Conservation (phyloP, 1,140 invertebrate species). For the Mesaphorura yosii region DNA sequence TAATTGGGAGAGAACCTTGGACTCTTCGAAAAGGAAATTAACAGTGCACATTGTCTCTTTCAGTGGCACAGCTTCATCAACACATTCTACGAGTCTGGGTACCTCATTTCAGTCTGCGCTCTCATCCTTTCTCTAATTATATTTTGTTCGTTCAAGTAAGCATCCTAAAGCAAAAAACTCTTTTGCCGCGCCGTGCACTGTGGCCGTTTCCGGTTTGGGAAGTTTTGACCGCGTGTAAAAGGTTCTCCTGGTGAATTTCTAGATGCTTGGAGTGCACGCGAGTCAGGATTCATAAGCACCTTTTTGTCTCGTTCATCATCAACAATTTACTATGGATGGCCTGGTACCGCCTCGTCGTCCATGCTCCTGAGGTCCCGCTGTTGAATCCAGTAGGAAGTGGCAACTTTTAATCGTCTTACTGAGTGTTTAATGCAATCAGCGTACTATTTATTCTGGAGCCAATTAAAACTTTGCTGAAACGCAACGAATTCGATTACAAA, state of each 20-base stretch:
- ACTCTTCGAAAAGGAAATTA: no score
- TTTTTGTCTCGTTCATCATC: conserved; percentile 45
- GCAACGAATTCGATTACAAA: no score
- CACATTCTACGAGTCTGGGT: conserved; percentile 41
- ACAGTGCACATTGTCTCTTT: no score
- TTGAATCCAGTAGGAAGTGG: conserved; percentile 37
- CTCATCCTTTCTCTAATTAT: conserved; percentile 41
- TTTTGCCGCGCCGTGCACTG: no score
- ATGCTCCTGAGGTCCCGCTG: conserved; percentile 33
- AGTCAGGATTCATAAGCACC: conserved; percentile 44
- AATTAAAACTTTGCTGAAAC: no score
- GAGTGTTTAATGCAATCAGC: no score
- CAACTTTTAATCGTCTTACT: no score
- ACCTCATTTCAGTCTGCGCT: conserved; percentile 39
- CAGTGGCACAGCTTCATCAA: conserved; percentile 38
- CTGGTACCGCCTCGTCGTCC: conserved; percentile 38
- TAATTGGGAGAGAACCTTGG: no score
- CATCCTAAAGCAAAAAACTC: conserved; percentile 26
- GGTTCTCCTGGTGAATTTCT: conserved; percentile 14
- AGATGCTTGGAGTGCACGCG: conserved; percentile 44
- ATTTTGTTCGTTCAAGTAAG: conserved; percentile 43
- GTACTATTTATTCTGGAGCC: no score
- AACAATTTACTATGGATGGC: conserved; percentile 43
- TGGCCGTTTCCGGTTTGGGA: no score
- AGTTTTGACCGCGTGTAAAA: no score